phyloP scores from a whole-genome alignment of 2,113 vertebrate genomes.

The Candoia aspera region DNA sequence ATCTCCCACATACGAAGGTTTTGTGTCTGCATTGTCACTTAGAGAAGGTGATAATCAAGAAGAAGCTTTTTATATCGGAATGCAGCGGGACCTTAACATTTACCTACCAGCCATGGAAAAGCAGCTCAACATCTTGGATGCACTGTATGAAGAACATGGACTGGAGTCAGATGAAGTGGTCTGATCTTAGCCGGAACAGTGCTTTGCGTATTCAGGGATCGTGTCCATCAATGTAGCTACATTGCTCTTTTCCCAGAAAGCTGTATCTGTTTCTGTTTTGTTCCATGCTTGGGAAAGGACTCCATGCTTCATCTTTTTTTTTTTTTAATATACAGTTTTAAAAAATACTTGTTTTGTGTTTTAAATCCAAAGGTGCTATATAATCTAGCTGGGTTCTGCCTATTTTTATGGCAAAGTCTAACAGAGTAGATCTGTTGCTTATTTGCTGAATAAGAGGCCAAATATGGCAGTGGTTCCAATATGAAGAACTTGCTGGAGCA shows the following conservation, averaged over 20 bases:
- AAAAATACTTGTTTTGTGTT: constrained; percentile 45
- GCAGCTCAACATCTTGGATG: constrained; percentile 89
- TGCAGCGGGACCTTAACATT: constrained; percentile 88
- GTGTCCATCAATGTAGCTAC: constrained; percentile 54
- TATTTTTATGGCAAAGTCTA: background rate
- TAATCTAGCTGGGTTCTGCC: constrained; percentile 40
- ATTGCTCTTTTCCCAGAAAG: constrained; percentile 38
- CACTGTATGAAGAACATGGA: constrained; percentile 90
- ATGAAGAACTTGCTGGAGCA: constrained; percentile 17
- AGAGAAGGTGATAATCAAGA: constrained; percentile 84
- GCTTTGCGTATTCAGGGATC: constrained; percentile 71
- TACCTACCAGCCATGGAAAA: constrained; percentile 95
- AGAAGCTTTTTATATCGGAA: constrained; percentile 79
- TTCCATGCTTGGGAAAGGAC: constrained; percentile 34
- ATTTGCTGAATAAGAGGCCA: background rate
- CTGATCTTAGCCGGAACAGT: constrained; percentile 70
- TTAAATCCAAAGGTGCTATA: constrained; percentile 70
- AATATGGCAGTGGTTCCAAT: background rate
- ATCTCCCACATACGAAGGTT: constrained; percentile 89
- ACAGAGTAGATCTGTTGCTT: background rate
- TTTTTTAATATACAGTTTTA: constrained; percentile 38
- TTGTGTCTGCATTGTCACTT: constrained; percentile 87
- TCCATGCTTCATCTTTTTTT: constrained; percentile 39
- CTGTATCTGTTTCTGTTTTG: constrained; percentile 49
- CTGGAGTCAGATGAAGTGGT: constrained; percentile 97